Evolutionary conservation across 2,797 vertebrate species (phyloP).

Genomic region (Falco columbarius): DNA sequence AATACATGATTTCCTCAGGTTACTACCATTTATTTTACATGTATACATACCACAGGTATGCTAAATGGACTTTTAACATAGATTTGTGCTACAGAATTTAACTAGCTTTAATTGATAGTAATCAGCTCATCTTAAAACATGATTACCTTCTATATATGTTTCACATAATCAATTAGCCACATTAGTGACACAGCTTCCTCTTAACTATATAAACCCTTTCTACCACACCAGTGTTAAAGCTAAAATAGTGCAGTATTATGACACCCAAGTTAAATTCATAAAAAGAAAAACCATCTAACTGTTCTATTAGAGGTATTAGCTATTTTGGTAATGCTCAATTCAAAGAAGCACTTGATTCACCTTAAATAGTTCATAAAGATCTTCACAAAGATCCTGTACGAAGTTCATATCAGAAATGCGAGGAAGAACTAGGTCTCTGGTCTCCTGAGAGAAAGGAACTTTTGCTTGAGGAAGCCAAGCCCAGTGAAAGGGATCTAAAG

Average conservation of each 20-base stretch:
- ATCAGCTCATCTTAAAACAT: no score
- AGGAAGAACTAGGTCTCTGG: conserved; percentile 89
- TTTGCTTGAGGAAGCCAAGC: conserved; percentile 97
- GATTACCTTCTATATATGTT: no score
- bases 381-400: conserved; percentile 97
- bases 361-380: conserved; percentile 97
- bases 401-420: conserved; percentile 98
- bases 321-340: background rate
- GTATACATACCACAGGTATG: background rate
- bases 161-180: background rate
- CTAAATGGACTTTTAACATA: background rate
- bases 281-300: background rate
- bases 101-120: background rate
- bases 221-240: background rate
- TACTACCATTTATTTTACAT: background rate
- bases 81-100: background rate
- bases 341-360: conserved; percentile 59
- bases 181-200: background rate
- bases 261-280: background rate
- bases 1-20: background rate
- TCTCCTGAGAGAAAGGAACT: conserved; percentile 96
- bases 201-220: background rate
- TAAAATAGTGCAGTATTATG: background rate
- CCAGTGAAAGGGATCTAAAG: conserved; percentile 96
- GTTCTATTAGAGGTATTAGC: background rate